A percentile compares a stretch with the other conserved stretches of the same genome.
Evolutionary conservation across 2,888 invertebrate genomes (phyloP).

Genomic region (Zele albiditarsus): DNA sequence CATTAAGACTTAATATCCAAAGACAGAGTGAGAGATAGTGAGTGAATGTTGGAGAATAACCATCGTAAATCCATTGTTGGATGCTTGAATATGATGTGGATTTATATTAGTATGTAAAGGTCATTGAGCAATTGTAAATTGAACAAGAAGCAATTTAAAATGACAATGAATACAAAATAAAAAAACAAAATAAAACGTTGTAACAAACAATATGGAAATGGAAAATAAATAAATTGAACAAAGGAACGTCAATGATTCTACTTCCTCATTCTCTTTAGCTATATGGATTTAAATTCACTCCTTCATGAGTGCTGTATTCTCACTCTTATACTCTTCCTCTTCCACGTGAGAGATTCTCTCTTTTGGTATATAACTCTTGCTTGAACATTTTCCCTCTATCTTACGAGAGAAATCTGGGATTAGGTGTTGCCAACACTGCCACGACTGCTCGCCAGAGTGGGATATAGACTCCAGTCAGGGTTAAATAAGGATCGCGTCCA

Average conservation of each 20-base stretch:
- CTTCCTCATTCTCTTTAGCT: neutral
- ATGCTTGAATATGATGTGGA: neutral
- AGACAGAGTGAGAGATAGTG: neutral
- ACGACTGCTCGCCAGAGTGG: conserved; percentile 58
- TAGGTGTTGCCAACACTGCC: conserved; percentile 53
- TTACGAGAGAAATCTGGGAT: conserved; percentile 68
- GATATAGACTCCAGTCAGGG: conserved; percentile 71
- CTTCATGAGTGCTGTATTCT: conserved; percentile 32
- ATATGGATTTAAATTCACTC: neutral
- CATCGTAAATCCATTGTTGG: conserved; percentile 66
- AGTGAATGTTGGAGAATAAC: conserved; percentile 51
- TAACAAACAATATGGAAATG: neutral
- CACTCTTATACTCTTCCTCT: conserved; percentile 48
- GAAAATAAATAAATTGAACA: neutral
- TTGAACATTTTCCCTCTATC: conserved; percentile 40
- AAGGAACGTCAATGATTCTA: neutral
- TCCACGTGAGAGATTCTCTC: neutral
- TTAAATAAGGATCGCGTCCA: conserved; percentile 73
- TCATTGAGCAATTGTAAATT: neutral
- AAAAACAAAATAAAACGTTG: neutral
- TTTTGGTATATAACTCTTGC: neutral
- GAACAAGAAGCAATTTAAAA: neutral
- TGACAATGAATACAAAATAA: neutral
- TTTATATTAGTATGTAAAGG: neutral
- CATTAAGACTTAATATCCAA: conserved; percentile 72